Evolutionary conservation across 2,797 vertebrate genomes (phyloP).

Genomic region (Orientallactaga sibirica): DNA sequence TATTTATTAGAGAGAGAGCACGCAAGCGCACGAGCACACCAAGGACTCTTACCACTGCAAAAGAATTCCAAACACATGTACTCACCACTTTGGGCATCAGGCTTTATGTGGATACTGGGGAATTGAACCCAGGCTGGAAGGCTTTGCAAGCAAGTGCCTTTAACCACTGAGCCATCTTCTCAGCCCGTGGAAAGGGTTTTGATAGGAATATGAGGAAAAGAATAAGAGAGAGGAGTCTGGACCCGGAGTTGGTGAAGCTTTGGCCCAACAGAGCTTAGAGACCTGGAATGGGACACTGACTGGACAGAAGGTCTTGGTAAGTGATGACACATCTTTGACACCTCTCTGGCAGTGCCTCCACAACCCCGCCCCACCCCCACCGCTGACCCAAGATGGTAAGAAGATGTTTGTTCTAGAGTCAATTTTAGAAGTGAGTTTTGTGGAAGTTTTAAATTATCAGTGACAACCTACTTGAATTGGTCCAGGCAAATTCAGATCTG

Average conservation of each 20-base stretch:
- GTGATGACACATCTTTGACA: neutral
- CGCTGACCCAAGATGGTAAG: neutral
- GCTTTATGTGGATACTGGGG: too few species aligned
- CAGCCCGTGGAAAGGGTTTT: neutral
- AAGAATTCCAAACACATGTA: too few species aligned
- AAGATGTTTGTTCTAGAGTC: neutral
- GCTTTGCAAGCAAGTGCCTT: too few species aligned
- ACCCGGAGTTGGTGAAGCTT: neutral
- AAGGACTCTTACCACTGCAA: too few species aligned
- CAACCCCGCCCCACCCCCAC: neutral
- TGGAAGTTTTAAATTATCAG: neutral
- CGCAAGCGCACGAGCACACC: too few species aligned
- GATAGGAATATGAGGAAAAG: neutral
- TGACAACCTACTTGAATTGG: neutral
- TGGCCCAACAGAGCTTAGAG: neutral
- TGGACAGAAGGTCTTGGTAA: neutral
- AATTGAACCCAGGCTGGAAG: too few species aligned
- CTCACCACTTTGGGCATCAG: too few species aligned
- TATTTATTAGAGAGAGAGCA: too few species aligned
- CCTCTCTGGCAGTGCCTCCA: neutral
- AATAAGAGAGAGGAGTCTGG: neutral
- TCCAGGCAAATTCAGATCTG: constrained; percentile 10
- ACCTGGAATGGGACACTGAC: neutral
- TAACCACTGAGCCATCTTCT: too few species aligned
- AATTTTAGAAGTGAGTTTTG: constrained; percentile 21